These are phyloP conservation scores for Thaleichthys pacificus DNA, from an alignment of 2,797 vertebrate species.

Conservation along the genomic window DNA sequence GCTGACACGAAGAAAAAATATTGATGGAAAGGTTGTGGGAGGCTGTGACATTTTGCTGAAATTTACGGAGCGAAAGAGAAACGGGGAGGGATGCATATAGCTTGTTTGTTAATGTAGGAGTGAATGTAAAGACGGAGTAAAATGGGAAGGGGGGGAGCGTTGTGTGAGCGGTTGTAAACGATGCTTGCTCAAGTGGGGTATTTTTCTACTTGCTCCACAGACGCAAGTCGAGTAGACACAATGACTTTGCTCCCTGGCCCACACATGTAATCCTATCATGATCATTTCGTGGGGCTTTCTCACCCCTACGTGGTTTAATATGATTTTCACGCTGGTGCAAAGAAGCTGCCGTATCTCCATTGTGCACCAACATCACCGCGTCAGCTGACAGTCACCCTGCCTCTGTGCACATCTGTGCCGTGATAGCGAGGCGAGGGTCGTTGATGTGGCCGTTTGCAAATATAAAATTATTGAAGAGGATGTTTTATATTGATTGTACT, in stretches of 20 bases:
- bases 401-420: slow-evolving; percentile 22
- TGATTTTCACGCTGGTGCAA: slow-evolving; percentile 8
- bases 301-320: neutral
- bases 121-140: slow-evolving; percentile 37
- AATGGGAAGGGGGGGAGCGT: slow-evolving; percentile 9
- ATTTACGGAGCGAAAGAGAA: neutral
- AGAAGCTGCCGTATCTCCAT: slow-evolving; percentile 38
- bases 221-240: slow-evolving; percentile 14
- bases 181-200: slow-evolving; percentile 14
- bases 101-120: slow-evolving; percentile 28
- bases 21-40: slow-evolving; percentile 14
- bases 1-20: slow-evolving; percentile 4
- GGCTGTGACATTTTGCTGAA: neutral
- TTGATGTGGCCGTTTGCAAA: neutral
- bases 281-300: slow-evolving; percentile 12
- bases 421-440: neutral
- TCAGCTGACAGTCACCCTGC: slow-evolving; percentile 25
- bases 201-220: slow-evolving; percentile 1
- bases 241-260: slow-evolving; percentile 19
- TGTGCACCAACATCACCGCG: slow-evolving; percentile 29
- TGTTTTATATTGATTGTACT: neutral
- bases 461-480: neutral
- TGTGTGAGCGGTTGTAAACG: slow-evolving; percentile 26
- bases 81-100: slow-evolving; percentile 12
- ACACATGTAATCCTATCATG: slow-evolving; percentile 39